These are phyloP conservation scores for Jaculus jaculus DNA, from an alignment of 2,113 vertebrate species.

Conservation along the genomic window DNA sequence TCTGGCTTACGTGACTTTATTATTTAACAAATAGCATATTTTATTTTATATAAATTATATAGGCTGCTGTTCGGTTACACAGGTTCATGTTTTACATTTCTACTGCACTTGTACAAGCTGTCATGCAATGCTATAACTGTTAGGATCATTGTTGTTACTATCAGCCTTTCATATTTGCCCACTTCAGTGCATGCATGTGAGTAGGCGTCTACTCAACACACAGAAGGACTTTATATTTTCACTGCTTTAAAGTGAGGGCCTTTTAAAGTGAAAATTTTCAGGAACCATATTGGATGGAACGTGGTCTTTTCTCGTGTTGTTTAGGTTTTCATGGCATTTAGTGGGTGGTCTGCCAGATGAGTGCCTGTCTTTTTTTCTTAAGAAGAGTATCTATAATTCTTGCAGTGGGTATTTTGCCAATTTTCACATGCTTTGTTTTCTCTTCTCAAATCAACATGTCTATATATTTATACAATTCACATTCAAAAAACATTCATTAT, in stretches of 20 bases:
- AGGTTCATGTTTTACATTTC: not conserved
- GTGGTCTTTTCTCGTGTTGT: conserved; percentile 36
- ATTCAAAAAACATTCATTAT: conserved; percentile 70
- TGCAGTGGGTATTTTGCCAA: conserved; percentile 68
- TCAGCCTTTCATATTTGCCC: not conserved
- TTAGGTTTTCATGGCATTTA: conserved; percentile 56
- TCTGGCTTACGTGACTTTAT: not conserved
- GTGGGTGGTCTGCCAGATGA: conserved; percentile 65
- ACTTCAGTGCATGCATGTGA: conserved; percentile 5
- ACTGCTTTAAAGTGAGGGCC: conserved; percentile 42
- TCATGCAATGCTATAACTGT: not conserved
- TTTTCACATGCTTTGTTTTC: conserved; percentile 76
- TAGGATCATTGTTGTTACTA: not conserved
- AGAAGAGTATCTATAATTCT: conserved; percentile 66
- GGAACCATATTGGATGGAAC: conserved; percentile 14
- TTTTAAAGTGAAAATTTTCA: conserved; percentile 58
- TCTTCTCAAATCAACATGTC: conserved; percentile 76
- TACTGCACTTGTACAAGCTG: not conserved
- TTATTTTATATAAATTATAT: not conserved
- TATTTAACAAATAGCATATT: not conserved
- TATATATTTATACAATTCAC: conserved; percentile 65
- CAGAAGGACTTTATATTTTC: not conserved
- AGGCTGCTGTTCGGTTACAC: not conserved
- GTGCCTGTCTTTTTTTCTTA: conserved; percentile 41
- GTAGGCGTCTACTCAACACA: not conserved